Conservation (phyloP, 2,797 vertebrate genomes). For the Scarus forsteni region DNA sequence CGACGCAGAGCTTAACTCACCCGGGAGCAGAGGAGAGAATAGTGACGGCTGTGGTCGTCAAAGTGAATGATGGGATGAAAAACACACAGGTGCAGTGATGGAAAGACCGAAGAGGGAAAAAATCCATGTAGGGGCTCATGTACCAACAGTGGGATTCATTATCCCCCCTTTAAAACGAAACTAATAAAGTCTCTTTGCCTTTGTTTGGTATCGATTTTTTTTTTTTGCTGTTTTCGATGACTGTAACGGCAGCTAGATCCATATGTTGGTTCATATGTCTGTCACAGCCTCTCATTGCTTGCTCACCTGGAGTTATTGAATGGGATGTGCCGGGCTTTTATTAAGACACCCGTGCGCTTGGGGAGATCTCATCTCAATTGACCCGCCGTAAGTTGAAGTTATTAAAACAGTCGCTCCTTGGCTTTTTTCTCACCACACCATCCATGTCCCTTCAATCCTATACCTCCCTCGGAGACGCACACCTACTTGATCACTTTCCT, state of each 20-base stretch:
- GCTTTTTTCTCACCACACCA: slow-evolving; percentile 45
- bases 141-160: slow-evolving; percentile 58
- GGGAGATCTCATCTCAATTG: slow-evolving; percentile 76
- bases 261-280: slow-evolving; percentile 66
- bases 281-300: slow-evolving; percentile 64
- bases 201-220: slow-evolving; percentile 71
- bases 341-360: slow-evolving; percentile 79
- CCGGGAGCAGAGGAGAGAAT: slow-evolving; percentile 17
- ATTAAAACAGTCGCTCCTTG: slow-evolving; percentile 78
- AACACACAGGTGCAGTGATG: slow-evolving; percentile 38
- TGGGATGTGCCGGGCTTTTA: slow-evolving; percentile 76
- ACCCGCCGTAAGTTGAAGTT: slow-evolving; percentile 80
- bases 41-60: slow-evolving; percentile 24
- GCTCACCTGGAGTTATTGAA: slow-evolving; percentile 73
- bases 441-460: slow-evolving; percentile 53
- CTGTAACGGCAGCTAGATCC: slow-evolving; percentile 50
- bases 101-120: slow-evolving; percentile 22
- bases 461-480: slow-evolving; percentile 55
- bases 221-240: slow-evolving; percentile 27
- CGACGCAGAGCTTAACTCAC: slow-evolving; percentile 31
- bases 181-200: slow-evolving; percentile 70
- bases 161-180: slow-evolving; percentile 59
- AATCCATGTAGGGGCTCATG: slow-evolving; percentile 32
- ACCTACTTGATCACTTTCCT: slow-evolving; percentile 79
- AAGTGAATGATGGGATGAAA: slow-evolving; percentile 47